Percentiles rank a stretch among this genome's conserved stretches.
Evolutionary conservation across 64 coral and sea anemone genomes (phyloP).

Genomic region (Anthopleura sola): DNA sequence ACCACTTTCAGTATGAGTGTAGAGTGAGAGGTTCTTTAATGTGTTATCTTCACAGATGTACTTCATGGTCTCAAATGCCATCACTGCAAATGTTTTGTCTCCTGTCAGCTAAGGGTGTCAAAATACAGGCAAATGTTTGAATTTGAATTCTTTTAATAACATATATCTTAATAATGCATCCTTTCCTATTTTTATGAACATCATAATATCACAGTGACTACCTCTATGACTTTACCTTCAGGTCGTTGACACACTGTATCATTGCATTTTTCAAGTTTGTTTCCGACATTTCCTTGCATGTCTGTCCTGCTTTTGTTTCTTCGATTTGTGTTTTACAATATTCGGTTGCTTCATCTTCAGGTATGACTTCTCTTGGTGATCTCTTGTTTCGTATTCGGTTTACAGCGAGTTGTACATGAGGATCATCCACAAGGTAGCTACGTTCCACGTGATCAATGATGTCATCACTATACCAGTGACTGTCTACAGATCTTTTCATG

Average conservation of each 20-base stretch:
- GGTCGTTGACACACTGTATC: constrained; percentile 1
- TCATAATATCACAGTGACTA: too few relatives aligned
- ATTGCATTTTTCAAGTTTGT: background rate
- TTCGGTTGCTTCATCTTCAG: constrained; percentile 19
- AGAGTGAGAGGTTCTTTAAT: constrained; percentile 4
- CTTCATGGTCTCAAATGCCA: constrained; percentile 1
- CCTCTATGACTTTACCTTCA: background rate
- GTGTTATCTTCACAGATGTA: constrained; percentile 21
- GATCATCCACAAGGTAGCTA: background rate
- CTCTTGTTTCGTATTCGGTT: background rate
- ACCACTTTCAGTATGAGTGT: background rate
- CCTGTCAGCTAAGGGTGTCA: constrained; percentile 16
- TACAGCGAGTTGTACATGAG: background rate
- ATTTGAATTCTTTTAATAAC: too few relatives aligned
- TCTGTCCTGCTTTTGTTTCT: constrained; percentile 15
- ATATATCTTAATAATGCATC: too few relatives aligned
- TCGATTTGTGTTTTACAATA: constrained; percentile 6
- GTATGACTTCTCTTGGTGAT: background rate
- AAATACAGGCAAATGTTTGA: too few relatives aligned
- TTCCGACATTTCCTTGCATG: background rate
- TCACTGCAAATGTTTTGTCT: background rate
- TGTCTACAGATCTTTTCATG: too few relatives aligned
- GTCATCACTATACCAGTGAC: constrained; percentile 22
- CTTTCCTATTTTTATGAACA: too few relatives aligned
- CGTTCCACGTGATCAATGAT: constrained; percentile 26